Percentiles rank a stretch among this genome's conserved stretches.
These are phyloP conservation scores for Xylocampa areola DNA, from an alignment of 2,888 invertebrate species.

Conservation along the genomic window DNA sequence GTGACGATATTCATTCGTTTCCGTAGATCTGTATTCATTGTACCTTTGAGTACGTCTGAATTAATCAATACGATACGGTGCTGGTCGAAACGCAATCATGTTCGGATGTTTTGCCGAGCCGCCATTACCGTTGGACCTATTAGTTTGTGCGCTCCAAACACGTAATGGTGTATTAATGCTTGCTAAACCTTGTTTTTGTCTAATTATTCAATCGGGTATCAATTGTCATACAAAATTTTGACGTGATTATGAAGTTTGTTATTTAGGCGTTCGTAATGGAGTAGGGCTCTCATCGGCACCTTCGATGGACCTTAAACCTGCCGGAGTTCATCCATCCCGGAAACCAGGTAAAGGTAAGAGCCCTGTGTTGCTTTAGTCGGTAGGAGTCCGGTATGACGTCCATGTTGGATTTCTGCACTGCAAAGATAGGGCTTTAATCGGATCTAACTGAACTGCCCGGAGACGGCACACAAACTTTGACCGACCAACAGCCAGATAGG, in stretches of 20 bases:
- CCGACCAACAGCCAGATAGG: too few species aligned
- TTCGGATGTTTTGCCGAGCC: conserved; percentile 35
- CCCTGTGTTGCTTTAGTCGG: too few species aligned
- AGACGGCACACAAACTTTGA: too few species aligned
- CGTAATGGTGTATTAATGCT: conserved; percentile 17
- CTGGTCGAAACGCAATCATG: conserved; percentile 28
- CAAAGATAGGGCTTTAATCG: too few species aligned
- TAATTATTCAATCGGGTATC: conserved; percentile 13
- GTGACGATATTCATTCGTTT: conserved; percentile 13
- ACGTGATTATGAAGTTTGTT: not conserved
- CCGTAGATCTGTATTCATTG: conserved; percentile 15
- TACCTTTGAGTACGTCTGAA: conserved; percentile 3
- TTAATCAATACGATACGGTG: conserved; percentile 22
- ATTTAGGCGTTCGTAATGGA: too few species aligned
- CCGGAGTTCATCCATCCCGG: too few species aligned
- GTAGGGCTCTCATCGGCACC: too few species aligned
- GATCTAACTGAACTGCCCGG: too few species aligned
- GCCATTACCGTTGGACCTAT: conserved; percentile 46
- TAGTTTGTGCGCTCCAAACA: conserved; percentile 42
- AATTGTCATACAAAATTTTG: not conserved
- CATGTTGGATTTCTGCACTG: too few species aligned
- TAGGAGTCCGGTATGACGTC: too few species aligned
- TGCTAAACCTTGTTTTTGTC: conserved; percentile 17
- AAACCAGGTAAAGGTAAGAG: too few species aligned
- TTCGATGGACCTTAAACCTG: too few species aligned